These are phyloP conservation scores for Aurelia aurita complex sp. Pacific DNA, from an alignment of 30 jellyfish, hydroid and myxozoan species.

Conservation along the genomic window DNA sequence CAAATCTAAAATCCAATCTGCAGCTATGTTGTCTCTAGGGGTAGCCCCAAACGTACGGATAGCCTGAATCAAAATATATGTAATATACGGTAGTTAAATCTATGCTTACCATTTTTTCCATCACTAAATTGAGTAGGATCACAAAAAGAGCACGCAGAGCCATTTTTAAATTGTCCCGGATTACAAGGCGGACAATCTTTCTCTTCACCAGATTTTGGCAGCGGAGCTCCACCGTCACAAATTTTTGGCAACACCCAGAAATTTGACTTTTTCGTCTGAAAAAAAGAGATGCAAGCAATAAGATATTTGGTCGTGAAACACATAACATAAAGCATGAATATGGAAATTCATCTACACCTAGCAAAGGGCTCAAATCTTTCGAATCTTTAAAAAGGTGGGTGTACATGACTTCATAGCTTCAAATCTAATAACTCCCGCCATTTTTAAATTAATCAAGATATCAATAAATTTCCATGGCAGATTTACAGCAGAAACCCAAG, in stretches of 20 bases:
- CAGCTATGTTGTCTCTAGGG: too few relatives aligned
- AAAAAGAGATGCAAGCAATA: background rate
- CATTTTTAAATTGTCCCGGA: conserved; percentile 87
- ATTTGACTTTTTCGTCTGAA: conserved; percentile 58
- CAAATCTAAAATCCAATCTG: too few relatives aligned
- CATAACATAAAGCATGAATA: background rate
- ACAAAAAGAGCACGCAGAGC: conserved; percentile 76
- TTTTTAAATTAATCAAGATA: too few relatives aligned
- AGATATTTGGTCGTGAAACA: background rate
- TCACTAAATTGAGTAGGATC: conserved; percentile 32
- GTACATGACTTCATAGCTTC: too few relatives aligned
- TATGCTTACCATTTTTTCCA: conserved; percentile 62
- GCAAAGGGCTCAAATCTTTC: too few relatives aligned
- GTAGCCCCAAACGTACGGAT: too few relatives aligned
- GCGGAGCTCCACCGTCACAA: conserved; percentile 47
- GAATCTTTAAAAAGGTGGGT: too few relatives aligned
- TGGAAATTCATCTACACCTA: too few relatives aligned
- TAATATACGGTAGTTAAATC: background rate
- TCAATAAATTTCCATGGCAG: too few relatives aligned
- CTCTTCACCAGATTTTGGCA: conserved; percentile 60
- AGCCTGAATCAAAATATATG: too few relatives aligned
- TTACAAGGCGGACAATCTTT: conserved; percentile 87
- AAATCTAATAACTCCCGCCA: too few relatives aligned
- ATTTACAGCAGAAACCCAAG: too few relatives aligned
- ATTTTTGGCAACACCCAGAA: conserved; percentile 86